Percentiles rank a stretch among this genome's conserved stretches.
These are phyloP conservation scores for Dolomedes plantarius DNA, from an alignment of 2,888 invertebrate species.

Conservation along the genomic window DNA sequence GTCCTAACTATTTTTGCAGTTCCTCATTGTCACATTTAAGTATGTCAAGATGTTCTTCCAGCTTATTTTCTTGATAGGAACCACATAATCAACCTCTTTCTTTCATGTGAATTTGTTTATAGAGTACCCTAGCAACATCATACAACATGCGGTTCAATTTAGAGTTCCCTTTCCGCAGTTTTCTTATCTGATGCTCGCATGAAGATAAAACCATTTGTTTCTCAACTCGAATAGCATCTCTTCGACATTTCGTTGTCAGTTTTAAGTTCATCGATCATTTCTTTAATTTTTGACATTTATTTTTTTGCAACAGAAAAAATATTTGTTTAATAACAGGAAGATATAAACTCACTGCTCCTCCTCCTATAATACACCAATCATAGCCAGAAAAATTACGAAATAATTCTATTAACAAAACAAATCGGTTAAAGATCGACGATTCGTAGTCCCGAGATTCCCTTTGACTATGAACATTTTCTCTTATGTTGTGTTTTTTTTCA, in stretches of 20 bases:
- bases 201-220: slow-evolving; percentile 27
- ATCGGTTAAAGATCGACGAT: no score
- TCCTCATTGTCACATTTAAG: slow-evolving; percentile 44
- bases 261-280: no score
- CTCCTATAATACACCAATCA: no score
- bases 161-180: slow-evolving; percentile 37
- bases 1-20: slow-evolving; percentile 41
- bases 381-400: no score
- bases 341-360: no score
- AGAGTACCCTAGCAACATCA: slow-evolving; percentile 19
- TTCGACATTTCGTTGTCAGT: slow-evolving; percentile 33
- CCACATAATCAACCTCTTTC: not conserved
- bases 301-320: no score
- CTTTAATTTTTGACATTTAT: no score
- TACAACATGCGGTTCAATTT: slow-evolving; percentile 25
- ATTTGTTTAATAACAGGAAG: no score
- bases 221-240: slow-evolving; percentile 37
- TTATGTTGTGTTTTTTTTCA: no score
- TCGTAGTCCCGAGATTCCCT: no score
- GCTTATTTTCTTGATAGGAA: slow-evolving; percentile 28
- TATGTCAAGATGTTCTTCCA: slow-evolving; percentile 41
- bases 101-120: slow-evolving; percentile 24
- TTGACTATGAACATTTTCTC: no score
- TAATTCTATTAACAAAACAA: no score
- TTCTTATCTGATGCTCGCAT: slow-evolving; percentile 46